Evolutionary conservation across 2,888 invertebrate species (phyloP).

Genomic region (Girardia tigrina): DNA sequence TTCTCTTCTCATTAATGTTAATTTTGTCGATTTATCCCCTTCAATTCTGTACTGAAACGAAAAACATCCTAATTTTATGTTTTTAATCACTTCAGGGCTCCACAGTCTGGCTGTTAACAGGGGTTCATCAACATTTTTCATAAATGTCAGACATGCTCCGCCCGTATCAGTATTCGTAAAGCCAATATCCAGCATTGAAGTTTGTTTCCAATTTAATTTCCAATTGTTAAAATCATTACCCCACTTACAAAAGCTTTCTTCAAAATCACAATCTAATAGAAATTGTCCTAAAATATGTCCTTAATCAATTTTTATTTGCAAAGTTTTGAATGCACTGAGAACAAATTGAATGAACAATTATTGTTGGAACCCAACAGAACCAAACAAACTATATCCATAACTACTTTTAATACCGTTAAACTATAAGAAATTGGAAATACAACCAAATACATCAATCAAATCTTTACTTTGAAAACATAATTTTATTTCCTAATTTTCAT

Average conservation of each 20-base stretch:
- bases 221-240: slow-evolving; percentile 32
- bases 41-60: not conserved
- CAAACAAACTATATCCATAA: too few relatives aligned
- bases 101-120: slow-evolving; percentile 25
- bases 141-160: not conserved
- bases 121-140: not conserved
- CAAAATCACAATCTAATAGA: slow-evolving; percentile 28
- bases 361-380: too few relatives aligned
- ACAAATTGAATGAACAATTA: too few relatives aligned
- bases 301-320: not conserved
- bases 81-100: slow-evolving; percentile 30
- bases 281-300: not conserved
- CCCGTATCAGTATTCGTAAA: slow-evolving; percentile 4
- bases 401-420: too few relatives aligned
- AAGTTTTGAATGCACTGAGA: not conserved
- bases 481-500: too few relatives aligned
- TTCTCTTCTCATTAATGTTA: slow-evolving; percentile 11
- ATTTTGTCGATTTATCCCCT: slow-evolving; percentile 2
- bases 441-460: too few relatives aligned
- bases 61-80: not conserved
- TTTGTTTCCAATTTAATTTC: slow-evolving; percentile 29
- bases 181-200: not conserved
- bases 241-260: slow-evolving; percentile 28
- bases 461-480: too few relatives aligned
- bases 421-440: too few relatives aligned